Percentiles rank a stretch among this genome's conserved stretches.
These are phyloP conservation scores for Patella caerulea DNA, from an alignment of 2,888 invertebrate genomes.

Conservation along the genomic window DNA sequence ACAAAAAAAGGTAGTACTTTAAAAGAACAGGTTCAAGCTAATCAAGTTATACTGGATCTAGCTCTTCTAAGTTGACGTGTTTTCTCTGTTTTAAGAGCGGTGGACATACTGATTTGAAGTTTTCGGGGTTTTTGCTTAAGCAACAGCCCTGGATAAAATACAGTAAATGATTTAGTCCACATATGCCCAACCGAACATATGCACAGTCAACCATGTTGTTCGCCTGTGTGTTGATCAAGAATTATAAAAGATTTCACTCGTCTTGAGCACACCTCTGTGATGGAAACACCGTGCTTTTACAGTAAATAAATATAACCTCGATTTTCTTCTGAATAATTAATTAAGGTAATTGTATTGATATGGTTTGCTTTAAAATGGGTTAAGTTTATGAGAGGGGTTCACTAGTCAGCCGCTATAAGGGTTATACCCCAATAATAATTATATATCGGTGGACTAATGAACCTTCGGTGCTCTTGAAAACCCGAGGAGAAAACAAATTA, in stretches of 20 bases:
- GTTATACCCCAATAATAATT: neutral
- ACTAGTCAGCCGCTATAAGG: too few relatives aligned
- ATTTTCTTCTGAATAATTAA: neutral
- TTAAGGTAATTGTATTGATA: slow-evolving; percentile 13
- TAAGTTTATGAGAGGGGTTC: too few relatives aligned
- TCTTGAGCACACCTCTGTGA: slow-evolving; percentile 20
- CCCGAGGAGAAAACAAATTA: neutral
- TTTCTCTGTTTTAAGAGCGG: too few relatives aligned
- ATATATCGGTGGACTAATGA: too few relatives aligned
- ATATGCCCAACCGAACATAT: slow-evolving; percentile 28
- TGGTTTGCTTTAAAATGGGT: slow-evolving; percentile 23
- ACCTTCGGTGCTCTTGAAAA: slow-evolving; percentile 18
- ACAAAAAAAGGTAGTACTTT: too few relatives aligned
- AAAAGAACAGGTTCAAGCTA: too few relatives aligned
- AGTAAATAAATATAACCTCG: slow-evolving; percentile 9
- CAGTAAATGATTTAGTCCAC: neutral
- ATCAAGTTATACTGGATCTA: too few relatives aligned
- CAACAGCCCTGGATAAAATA: too few relatives aligned
- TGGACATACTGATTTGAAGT: too few relatives aligned
- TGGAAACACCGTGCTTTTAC: slow-evolving; percentile 21
- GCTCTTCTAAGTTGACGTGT: too few relatives aligned
- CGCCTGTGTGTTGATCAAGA: slow-evolving; percentile 22
- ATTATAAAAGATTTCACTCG: slow-evolving; percentile 19
- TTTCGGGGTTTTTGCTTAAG: too few relatives aligned
- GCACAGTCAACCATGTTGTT: slow-evolving; percentile 27